These are phyloP conservation scores for Galagoides demidoff DNA, from an alignment of 2,797 vertebrate genomes.

Conservation along the genomic window DNA sequence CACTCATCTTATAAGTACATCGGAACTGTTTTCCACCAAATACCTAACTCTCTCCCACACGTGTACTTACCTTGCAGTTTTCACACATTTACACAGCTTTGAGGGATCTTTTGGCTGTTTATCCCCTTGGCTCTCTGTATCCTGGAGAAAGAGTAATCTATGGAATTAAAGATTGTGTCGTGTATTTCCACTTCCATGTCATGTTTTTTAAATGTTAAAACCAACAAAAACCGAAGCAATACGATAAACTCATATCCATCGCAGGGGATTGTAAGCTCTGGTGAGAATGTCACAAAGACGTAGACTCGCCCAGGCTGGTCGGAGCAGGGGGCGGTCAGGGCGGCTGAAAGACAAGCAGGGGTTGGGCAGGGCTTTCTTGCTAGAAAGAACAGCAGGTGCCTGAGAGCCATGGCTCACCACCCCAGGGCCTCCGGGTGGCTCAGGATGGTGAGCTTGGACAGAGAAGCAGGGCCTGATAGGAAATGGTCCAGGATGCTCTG, in stretches of 20 bases:
- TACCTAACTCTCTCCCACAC: not conserved
- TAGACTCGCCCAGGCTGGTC: not conserved
- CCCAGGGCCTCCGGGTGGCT: not conserved
- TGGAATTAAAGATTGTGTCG: not conserved
- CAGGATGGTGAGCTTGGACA: not conserved
- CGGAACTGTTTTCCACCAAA: not conserved
- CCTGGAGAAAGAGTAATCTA: not conserved
- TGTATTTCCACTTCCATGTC: not conserved
- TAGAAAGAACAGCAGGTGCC: too few relatives aligned
- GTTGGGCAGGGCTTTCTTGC: not conserved
- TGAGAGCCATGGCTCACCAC: rapidly evolving
- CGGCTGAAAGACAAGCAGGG: not conserved
- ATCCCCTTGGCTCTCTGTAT: not conserved
- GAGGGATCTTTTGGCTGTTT: not conserved
- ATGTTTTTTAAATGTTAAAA: not conserved
- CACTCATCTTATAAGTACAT: not conserved
- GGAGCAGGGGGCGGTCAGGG: too few relatives aligned
- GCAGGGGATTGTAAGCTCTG: not conserved
- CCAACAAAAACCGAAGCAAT: not conserved
- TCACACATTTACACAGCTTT: not conserved
- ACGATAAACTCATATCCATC: not conserved
- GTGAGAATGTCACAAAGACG: not conserved
- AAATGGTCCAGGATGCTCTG: not conserved
- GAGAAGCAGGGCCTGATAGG: not conserved
- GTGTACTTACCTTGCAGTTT: not conserved